Evolutionary conservation across 2,113 vertebrate species (phyloP).

Genomic region (Protobothrops flavoviridis): DNA sequence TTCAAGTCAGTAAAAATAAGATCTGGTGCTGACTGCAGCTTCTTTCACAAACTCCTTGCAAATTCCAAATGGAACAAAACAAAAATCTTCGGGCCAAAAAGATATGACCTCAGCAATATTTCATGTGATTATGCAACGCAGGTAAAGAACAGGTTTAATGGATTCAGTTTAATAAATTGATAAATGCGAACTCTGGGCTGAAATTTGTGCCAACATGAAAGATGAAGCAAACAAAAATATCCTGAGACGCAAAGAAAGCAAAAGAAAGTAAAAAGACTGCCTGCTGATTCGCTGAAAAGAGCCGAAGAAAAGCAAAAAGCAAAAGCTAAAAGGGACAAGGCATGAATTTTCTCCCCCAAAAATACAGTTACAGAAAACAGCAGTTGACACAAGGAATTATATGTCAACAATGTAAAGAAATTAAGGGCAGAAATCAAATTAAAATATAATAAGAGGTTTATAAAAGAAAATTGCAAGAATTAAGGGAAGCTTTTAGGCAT

Average conservation of each 20-base stretch:
- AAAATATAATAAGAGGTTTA: not conserved
- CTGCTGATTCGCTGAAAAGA: not conserved
- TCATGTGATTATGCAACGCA: not conserved
- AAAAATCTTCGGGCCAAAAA: not conserved
- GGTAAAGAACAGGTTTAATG: not conserved
- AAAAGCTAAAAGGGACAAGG: not conserved
- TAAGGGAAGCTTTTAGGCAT: not conserved
- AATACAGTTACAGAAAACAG: not conserved
- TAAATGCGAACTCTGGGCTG: not conserved
- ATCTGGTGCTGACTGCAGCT: not conserved
- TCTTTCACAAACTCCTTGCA: not conserved
- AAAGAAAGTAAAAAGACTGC: not conserved
- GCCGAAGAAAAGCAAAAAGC: not conserved
- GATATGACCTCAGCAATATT: not conserved
- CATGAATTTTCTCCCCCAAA: not conserved
- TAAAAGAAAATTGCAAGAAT: not conserved
- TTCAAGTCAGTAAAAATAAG: not conserved
- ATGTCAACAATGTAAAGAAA: not conserved
- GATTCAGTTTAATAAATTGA: not conserved
- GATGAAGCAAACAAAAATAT: not conserved
- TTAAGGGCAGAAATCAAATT: not conserved
- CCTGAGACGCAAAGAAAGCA: not conserved
- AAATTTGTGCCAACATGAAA: not conserved
- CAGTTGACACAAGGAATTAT: not conserved
- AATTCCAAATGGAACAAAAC: not conserved